Evolutionary conservation across 2,797 vertebrate genomes (phyloP).

Genomic region (Spheniscus humboldti): DNA sequence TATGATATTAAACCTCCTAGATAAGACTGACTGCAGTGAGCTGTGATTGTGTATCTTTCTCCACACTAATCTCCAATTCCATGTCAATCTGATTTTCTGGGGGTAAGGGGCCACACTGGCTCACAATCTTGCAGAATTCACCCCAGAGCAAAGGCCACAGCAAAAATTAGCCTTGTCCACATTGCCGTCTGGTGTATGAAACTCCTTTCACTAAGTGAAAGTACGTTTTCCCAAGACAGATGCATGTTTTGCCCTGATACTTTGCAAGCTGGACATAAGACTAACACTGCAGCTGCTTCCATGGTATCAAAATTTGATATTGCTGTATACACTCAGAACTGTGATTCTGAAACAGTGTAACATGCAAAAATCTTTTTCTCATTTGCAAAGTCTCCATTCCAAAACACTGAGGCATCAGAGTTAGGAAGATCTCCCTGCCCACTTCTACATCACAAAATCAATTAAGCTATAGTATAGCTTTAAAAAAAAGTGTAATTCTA

Average conservation of each 20-base stretch:
- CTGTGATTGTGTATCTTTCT: not conserved
- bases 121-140: not conserved
- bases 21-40: not conserved
- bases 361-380: not conserved
- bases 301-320: not conserved
- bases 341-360: not conserved
- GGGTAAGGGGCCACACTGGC: not conserved
- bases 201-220: not conserved
- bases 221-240: not conserved
- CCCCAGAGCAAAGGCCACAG: not conserved
- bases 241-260: not conserved
- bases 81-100: not conserved
- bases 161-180: not conserved
- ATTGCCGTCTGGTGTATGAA: not conserved
- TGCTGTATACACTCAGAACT: not conserved
- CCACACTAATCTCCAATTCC: not conserved
- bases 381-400: not conserved
- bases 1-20: not conserved
- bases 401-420: not conserved
- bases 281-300: not conserved
- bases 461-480: not conserved
- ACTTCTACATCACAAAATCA: not conserved
- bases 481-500: not conserved
- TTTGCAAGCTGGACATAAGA: not conserved
- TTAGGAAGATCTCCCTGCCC: accelerated